Conservation (phyloP, 2,888 invertebrate species). For the Meganola albula region DNA sequence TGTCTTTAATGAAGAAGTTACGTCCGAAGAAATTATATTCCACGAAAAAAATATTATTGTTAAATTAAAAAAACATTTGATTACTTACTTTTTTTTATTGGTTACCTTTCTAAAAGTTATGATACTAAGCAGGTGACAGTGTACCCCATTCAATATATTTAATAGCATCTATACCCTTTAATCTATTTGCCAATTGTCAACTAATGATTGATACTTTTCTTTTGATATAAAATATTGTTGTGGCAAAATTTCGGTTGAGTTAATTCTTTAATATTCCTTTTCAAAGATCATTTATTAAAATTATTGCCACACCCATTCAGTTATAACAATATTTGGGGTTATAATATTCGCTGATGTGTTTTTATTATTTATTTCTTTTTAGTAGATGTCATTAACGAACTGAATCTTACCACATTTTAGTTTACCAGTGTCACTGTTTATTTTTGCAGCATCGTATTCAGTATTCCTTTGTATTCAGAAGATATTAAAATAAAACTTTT, state of each 20-base stretch:
- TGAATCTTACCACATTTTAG: no score
- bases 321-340: constrained; percentile 33
- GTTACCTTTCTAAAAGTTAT: no score
- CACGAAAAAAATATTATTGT: no score
- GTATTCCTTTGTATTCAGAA: no score
- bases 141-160: constrained; percentile 29
- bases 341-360: constrained; percentile 6
- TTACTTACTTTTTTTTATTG: no score
- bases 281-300: constrained; percentile 34
- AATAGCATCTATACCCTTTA: constrained; percentile 18
- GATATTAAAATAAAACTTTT: no score
- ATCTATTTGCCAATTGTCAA: constrained; percentile 38
- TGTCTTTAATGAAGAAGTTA: no score
- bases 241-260: constrained; percentile 52
- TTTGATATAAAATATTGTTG: constrained; percentile 49
- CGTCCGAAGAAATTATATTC: no score
- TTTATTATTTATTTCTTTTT: constrained; percentile 5
- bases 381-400: no score
- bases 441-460: no score
- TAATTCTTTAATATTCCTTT: constrained; percentile 36
- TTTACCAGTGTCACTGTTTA: no score
- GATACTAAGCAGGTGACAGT: neutral
- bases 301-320: constrained; percentile 47
- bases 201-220: constrained; percentile 54
- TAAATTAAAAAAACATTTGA: no score